Evolutionary conservation across 2,888 invertebrate species (phyloP).

Genomic region (Sturmia bella): DNA sequence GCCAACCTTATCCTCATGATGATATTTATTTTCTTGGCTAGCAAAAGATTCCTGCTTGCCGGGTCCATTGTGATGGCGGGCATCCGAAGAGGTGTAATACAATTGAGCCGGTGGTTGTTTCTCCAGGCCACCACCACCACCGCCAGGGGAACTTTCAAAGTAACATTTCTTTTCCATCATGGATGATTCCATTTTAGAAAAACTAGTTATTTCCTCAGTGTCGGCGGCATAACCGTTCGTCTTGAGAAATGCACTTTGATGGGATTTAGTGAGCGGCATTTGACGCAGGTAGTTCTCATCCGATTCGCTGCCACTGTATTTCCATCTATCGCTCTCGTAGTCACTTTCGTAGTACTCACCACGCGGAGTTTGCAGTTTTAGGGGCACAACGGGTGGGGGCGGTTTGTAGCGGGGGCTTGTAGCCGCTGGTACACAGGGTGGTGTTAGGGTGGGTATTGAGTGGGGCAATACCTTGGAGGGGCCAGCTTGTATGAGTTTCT

Average conservation of each 20-base stretch:
- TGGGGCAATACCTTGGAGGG: slow-evolving; percentile 83
- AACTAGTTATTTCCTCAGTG: slow-evolving; percentile 85
- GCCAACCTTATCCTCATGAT: slow-evolving; percentile 81
- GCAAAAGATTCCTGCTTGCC: slow-evolving; percentile 68
- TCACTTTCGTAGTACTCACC: slow-evolving; percentile 85
- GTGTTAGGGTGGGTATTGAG: slow-evolving; percentile 84
- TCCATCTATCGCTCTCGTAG: slow-evolving; percentile 88
- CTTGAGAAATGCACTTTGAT: slow-evolving; percentile 74
- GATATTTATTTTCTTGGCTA: slow-evolving; percentile 72
- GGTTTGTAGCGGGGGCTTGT: slow-evolving; percentile 79
- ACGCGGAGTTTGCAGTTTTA: slow-evolving; percentile 83
- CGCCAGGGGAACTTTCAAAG: slow-evolving; percentile 71
- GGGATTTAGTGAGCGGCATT: slow-evolving; percentile 82
- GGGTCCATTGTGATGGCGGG: slow-evolving; percentile 71
- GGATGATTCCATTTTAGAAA: slow-evolving; percentile 77
- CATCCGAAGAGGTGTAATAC: slow-evolving; percentile 67
- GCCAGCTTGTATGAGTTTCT: slow-evolving; percentile 82
- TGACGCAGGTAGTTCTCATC: slow-evolving; percentile 85
- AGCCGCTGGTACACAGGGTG: slow-evolving; percentile 77
- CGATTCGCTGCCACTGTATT: slow-evolving; percentile 85
- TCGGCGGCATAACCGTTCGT: slow-evolving; percentile 87
- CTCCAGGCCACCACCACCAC: slow-evolving; percentile 42
- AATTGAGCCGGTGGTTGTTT: slow-evolving; percentile 75
- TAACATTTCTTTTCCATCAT: slow-evolving; percentile 77
- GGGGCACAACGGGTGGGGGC: slow-evolving; percentile 84